Percentiles rank a stretch among this genome's conserved stretches.
These are phyloP conservation scores for Drosophila navojoa DNA, from an alignment of 1,140 invertebrate genomes.

Conservation along the genomic window DNA sequence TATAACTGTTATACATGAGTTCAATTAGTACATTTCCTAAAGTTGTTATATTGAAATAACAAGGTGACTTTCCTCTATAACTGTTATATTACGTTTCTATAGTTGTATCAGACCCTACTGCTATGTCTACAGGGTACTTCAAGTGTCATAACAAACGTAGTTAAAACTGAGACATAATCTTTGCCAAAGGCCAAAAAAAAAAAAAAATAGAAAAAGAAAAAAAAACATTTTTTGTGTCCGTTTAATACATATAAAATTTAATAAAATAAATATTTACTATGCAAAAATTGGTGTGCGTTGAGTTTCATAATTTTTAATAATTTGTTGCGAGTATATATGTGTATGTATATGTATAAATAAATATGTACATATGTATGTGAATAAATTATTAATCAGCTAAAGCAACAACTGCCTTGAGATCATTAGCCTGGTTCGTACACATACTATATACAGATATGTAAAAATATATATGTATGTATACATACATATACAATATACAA, in stretches of 20 bases:
- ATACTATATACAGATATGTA: constrained; percentile 9
- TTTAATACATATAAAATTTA: constrained; percentile 40
- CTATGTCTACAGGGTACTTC: constrained; percentile 13
- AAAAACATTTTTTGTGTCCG: constrained; percentile 3
- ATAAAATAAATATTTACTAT: constrained; percentile 46
- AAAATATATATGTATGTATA: background rate
- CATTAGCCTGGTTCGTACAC: constrained; percentile 34
- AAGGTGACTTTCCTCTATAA: background rate
- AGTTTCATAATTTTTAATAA: constrained; percentile 51
- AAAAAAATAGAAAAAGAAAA: no score
- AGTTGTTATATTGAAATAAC: no score
- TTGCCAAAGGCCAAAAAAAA: constrained; percentile 6
- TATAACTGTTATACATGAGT: no score
- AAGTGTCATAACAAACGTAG: constrained; percentile 4
- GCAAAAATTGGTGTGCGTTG: constrained; percentile 30
- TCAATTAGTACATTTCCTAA: no score
- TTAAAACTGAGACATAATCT: constrained; percentile 15
- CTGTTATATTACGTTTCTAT: background rate
- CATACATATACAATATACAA: background rate
- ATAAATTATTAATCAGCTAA: constrained; percentile 51
- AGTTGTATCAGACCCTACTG: no score
- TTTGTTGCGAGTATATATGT: constrained; percentile 16
- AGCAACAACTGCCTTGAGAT: constrained; percentile 45
- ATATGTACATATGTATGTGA: constrained; percentile 6
- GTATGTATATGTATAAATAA: background rate